Evolutionary conservation across 2,113 vertebrate genomes (phyloP).

Genomic region (Brachyistius frenatus): DNA sequence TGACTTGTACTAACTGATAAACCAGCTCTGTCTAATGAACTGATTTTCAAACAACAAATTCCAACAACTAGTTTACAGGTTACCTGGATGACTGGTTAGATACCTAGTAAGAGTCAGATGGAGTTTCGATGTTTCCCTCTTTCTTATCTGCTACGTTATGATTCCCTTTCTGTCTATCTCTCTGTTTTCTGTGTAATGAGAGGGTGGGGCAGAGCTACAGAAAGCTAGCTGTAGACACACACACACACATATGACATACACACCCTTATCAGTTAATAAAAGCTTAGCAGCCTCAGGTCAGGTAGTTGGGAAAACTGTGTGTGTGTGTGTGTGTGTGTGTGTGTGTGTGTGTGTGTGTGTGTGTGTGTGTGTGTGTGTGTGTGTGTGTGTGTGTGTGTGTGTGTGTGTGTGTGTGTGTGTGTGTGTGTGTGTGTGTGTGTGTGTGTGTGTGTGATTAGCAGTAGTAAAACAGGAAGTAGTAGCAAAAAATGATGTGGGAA

Average conservation of each 20-base stretch:
- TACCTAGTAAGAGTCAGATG: constrained; percentile 5
- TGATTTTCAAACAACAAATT: not conserved
- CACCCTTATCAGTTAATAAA: constrained; percentile 32
- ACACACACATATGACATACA: not conserved
- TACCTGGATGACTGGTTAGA: not conserved
- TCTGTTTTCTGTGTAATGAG: constrained; percentile 44
- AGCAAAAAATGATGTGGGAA: constrained; percentile 31
- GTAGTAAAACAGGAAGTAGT: not conserved
- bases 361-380: too few relatives aligned
- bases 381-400: too few relatives aligned
- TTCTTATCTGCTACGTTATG: constrained; percentile 23
- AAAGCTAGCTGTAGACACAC: not conserved
- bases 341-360: too few relatives aligned
- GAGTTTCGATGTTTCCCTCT: not conserved
- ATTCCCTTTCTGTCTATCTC: not conserved
- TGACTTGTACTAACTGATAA: not conserved
- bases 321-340: not conserved
- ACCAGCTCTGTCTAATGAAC: not conserved
- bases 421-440: not conserved
- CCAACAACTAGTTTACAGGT: not conserved
- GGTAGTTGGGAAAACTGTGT: not conserved
- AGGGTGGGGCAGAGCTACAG: constrained; percentile 47
- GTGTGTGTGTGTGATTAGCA: not conserved
- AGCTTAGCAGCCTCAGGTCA: constrained; percentile 28
- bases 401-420: not conserved